Conservation (phyloP, 2,888 invertebrate genomes). For the Lymantria monacha region DNA sequence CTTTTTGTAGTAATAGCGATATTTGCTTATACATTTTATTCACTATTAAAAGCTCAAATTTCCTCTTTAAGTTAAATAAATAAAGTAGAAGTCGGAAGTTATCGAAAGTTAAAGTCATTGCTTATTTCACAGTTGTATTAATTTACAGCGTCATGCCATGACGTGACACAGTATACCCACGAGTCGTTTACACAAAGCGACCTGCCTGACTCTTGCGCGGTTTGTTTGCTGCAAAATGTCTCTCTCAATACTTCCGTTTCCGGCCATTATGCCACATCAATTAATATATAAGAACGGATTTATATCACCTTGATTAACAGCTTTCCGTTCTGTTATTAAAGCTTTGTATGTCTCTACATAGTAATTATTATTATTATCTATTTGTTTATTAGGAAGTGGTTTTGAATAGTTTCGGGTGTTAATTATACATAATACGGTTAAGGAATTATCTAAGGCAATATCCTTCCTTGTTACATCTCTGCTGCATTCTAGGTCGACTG, state of each 20-base stretch:
- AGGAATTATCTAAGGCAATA: no score
- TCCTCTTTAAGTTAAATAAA: no score
- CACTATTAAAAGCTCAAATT: no score
- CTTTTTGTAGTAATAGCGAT: no score
- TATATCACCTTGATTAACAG: conserved; percentile 32
- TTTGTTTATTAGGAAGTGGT: conserved; percentile 9
- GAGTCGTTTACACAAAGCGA: conserved; percentile 1
- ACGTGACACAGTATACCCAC: not conserved
- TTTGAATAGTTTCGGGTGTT: not conserved
- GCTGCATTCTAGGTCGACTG: no score
- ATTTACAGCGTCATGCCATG: not conserved
- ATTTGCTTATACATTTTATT: no score
- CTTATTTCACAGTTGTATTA: not conserved
- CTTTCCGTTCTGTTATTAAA: conserved; percentile 18
- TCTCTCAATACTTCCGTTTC: conserved; percentile 31
- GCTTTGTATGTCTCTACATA: not conserved
- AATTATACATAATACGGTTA: no score
- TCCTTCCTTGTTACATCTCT: no score
- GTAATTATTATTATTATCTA: conserved; percentile 1
- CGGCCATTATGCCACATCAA: conserved; percentile 27
- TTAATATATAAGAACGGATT: conserved; percentile 24
- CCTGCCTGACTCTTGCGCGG: conserved; percentile 4
- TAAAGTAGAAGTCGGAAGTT: no score
- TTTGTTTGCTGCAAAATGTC: conserved; percentile 11
- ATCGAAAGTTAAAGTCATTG: no score